Conservation (phyloP, 1,140 invertebrate genomes). For the Diuraphis noxia region DNA sequence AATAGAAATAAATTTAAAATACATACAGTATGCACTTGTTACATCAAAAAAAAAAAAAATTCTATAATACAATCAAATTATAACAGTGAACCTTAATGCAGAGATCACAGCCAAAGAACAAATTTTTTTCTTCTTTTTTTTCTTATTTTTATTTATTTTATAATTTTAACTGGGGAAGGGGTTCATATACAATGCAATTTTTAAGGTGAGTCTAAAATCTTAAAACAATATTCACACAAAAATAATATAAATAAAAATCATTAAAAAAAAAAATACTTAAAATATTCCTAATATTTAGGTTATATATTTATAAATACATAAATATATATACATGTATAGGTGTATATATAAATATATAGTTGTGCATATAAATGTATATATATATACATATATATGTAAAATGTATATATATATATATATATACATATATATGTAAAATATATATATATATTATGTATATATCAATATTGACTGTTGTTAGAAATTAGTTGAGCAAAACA, state of each 20-base stretch:
- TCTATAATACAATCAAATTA: constrained; percentile 53
- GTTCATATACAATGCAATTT: constrained; percentile 41
- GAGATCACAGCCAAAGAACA: constrained; percentile 53
- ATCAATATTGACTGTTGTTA: constrained; percentile 51
- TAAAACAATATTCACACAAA: constrained; percentile 49
- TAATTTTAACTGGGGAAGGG: not conserved
- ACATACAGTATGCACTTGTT: constrained; percentile 39
- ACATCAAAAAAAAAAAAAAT: constrained; percentile 45
- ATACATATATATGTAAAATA: not conserved
- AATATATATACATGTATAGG: not conserved
- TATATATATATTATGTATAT: constrained; percentile 16
- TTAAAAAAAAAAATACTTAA: constrained; percentile 41
- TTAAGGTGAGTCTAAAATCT: constrained; percentile 39
- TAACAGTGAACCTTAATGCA: constrained; percentile 54
- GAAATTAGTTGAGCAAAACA: constrained; percentile 54
- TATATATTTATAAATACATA: not conserved
- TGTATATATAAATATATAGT: constrained; percentile 10
- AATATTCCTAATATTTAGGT: constrained; percentile 12
- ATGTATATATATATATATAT: constrained; percentile 1
- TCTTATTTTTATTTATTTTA: constrained; percentile 5
- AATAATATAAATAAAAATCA: constrained; percentile 33
- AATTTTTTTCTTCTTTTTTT: constrained; percentile 20
- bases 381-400: constrained; percentile 10
- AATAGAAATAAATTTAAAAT: constrained; percentile 52
- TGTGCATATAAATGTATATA: not conserved